Percentiles rank a stretch among this genome's conserved stretches.
Evolutionary conservation across 2,113 vertebrate genomes (phyloP).

Genomic region (Trichechus manatus): DNA sequence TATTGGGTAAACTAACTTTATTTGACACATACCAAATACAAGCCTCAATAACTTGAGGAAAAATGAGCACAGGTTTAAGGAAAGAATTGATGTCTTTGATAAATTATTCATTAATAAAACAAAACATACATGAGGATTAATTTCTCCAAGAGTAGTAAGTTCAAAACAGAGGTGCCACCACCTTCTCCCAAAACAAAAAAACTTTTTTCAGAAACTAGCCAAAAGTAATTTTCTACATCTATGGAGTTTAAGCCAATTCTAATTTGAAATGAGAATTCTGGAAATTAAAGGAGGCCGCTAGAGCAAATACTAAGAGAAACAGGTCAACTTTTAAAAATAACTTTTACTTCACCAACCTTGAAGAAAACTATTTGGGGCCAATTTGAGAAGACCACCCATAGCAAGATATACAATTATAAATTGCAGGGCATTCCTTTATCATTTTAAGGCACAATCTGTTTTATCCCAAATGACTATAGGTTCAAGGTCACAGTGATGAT

Average conservation of each 20-base stretch:
- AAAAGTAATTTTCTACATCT: constrained; percentile 43
- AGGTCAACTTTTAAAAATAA: background rate
- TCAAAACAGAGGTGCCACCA: constrained; percentile 57
- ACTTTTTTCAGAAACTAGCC: background rate
- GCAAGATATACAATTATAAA: constrained; percentile 72
- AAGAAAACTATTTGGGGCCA: constrained; percentile 63
- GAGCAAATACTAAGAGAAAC: constrained; percentile 14
- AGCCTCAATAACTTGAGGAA: constrained; percentile 14
- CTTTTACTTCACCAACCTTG: constrained; percentile 4
- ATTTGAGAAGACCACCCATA: constrained; percentile 64
- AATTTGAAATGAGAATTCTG: constrained; percentile 51
- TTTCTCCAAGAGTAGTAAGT: background rate
- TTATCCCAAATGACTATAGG: constrained; percentile 76
- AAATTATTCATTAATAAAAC: constrained; percentile 57
- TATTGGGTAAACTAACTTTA: background rate
- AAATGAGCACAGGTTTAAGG: background rate
- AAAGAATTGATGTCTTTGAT: constrained; percentile 20
- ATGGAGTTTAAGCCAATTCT: constrained; percentile 19
- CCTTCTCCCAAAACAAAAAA: constrained; percentile 37
- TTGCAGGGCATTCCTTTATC: constrained; percentile 64
- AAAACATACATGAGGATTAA: background rate
- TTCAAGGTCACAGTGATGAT: constrained; percentile 86
- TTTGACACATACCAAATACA: constrained; percentile 38
- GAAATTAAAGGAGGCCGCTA: constrained; percentile 29
- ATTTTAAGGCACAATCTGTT: constrained; percentile 86